A percentile compares a stretch with the other conserved stretches of the same genome.
phyloP scores from a whole-genome alignment of 2,888 invertebrate genomes.

The Leptinotarsa peninsularis region DNA sequence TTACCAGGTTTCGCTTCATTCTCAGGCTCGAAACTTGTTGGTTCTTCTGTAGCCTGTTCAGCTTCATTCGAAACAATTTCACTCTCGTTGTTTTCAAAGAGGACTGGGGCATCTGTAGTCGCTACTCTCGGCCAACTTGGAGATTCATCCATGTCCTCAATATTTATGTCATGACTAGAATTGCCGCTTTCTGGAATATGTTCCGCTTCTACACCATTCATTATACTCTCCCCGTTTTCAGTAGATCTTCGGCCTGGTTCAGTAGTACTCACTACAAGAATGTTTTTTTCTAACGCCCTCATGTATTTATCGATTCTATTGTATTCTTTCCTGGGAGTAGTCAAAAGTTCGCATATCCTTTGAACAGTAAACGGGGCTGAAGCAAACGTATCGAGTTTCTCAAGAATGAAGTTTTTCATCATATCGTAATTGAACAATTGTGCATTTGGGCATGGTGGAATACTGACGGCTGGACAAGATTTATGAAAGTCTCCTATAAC shows the following conservation, averaged over 20 bases:
- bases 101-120: slow-evolving; percentile 33
- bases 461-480: slow-evolving; percentile 79
- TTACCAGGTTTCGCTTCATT: slow-evolving; percentile 38
- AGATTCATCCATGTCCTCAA: slow-evolving; percentile 71
- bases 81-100: slow-evolving; percentile 41
- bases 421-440: slow-evolving; percentile 91
- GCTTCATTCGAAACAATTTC: slow-evolving; percentile 37
- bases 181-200: slow-evolving; percentile 67
- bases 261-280: slow-evolving; percentile 84
- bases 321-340: slow-evolving; percentile 92
- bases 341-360: slow-evolving; percentile 92
- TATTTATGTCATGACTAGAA: slow-evolving; percentile 69
- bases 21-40: slow-evolving; percentile 20
- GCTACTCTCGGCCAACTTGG: slow-evolving; percentile 53
- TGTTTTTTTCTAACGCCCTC: slow-evolving; percentile 96
- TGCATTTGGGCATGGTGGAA: slow-evolving; percentile 90
- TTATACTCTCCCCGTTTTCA: slow-evolving; percentile 76
- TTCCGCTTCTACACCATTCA: slow-evolving; percentile 74
- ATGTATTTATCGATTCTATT: slow-evolving; percentile 96
- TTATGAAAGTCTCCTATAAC: slow-evolving; percentile 92
- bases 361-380: slow-evolving; percentile 97
- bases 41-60: slow-evolving; percentile 32
- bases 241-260: slow-evolving; percentile 77
- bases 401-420: slow-evolving; percentile 85
- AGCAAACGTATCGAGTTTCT: slow-evolving; percentile 84